Conservation (phyloP, 2,113 vertebrate species). For the Ptilonorhynchus violaceus region DNA sequence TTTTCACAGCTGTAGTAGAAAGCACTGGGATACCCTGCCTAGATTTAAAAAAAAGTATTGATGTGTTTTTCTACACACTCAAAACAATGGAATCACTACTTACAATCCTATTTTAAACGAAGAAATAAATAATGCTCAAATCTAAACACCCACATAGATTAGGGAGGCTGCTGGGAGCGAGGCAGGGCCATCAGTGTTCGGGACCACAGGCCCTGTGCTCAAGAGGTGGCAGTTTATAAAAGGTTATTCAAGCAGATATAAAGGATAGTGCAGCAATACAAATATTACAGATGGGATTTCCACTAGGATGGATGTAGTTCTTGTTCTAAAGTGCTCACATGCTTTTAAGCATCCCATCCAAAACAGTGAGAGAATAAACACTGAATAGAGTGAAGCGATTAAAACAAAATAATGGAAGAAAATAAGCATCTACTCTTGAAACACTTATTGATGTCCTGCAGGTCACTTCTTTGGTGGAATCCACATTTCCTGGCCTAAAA, state of each 20-base stretch:
- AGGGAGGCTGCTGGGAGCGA: neutral
- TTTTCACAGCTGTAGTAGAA: neutral
- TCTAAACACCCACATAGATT: neutral
- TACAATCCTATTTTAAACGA: neutral
- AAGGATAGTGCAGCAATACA: accelerated
- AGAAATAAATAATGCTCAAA: neutral
- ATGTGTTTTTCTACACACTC: neutral
- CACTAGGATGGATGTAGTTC: neutral
- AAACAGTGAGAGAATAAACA: neutral
- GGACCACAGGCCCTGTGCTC: neutral
- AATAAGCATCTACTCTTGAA: neutral
- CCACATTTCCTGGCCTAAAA: neutral
- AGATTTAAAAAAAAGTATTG: neutral
- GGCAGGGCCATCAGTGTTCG: neutral
- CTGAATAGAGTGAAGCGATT: neutral
- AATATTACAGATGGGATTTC: neutral
- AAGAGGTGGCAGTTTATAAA: neutral
- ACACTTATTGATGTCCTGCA: neutral
- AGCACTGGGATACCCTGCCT: neutral
- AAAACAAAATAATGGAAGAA: neutral
- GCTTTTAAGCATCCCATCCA: neutral
- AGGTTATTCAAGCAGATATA: neutral
- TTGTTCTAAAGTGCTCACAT: neutral
- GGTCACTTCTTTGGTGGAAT: neutral
- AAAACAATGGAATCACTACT: neutral